Conservation (phyloP, 1,140 invertebrate species). For the Pinna nobilis region DNA sequence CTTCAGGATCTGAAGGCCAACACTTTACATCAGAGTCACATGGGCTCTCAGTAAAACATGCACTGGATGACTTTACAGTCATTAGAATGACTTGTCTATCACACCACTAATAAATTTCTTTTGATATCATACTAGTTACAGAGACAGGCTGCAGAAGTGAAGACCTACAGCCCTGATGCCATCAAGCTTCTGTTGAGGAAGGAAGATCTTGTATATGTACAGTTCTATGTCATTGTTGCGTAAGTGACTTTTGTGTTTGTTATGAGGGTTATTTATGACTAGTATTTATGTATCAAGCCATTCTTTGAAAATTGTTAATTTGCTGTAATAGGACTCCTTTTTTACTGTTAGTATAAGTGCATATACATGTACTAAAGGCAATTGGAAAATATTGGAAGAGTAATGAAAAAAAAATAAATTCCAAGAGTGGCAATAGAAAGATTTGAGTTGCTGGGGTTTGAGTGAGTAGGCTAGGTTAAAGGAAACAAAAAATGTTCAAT, state of each 20-base stretch:
- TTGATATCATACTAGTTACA: constrained; percentile 52
- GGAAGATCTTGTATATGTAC: constrained; percentile 49
- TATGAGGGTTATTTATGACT: not conserved
- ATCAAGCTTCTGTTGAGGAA: constrained; percentile 56
- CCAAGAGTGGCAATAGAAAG: too few species aligned
- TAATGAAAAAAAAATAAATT: too few species aligned
- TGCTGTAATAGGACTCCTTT: not conserved
- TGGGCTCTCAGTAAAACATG: not conserved
- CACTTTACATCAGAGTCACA: too few species aligned
- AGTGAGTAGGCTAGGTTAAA: too few species aligned
- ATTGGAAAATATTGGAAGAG: not conserved
- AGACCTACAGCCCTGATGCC: constrained; percentile 57
- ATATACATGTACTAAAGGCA: constrained; percentile 84
- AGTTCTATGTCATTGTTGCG: constrained; percentile 59
- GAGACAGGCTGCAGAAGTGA: constrained; percentile 58
- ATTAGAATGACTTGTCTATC: too few species aligned
- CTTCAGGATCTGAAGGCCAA: too few species aligned
- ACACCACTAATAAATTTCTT: not conserved
- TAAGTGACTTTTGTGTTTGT: constrained; percentile 45
- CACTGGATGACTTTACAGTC: not conserved
- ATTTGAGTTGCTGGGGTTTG: too few species aligned
- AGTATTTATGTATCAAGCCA: not conserved
- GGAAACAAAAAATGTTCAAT: too few species aligned
- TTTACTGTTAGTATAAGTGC: constrained; percentile 74
- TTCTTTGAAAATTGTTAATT: not conserved